These are phyloP conservation scores for Lutraria lutraria DNA, from an alignment of 2,888 invertebrate species.

Conservation along the genomic window DNA sequence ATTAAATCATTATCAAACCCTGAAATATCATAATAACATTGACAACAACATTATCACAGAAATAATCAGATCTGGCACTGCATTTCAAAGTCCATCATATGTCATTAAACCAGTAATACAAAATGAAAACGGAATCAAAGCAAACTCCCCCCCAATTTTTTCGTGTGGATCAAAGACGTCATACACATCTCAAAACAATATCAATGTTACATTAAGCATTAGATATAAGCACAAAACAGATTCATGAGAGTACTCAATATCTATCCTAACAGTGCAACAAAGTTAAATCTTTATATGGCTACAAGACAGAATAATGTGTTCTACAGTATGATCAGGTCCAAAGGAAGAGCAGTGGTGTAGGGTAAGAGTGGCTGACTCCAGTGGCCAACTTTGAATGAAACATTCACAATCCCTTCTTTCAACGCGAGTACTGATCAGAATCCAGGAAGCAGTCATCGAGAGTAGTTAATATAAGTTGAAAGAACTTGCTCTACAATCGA, in stretches of 20 bases:
- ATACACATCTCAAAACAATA: neutral
- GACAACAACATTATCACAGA: neutral
- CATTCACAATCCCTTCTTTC: no score
- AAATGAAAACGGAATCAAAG: neutral
- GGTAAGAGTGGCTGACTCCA: no score
- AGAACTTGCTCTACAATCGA: no score
- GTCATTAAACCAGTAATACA: neutral
- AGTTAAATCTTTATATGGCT: no score
- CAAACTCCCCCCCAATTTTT: neutral
- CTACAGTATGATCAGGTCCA: no score
- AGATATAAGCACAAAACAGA: neutral
- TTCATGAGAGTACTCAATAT: neutral
- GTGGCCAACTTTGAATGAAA: no score
- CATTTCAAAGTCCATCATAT: neutral
- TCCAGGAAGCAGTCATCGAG: no score
- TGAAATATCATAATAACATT: slow-evolving; percentile 63
- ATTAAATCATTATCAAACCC: slow-evolving; percentile 91
- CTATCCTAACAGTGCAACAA: no score
- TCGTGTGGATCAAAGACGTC: neutral
- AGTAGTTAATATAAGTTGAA: no score
- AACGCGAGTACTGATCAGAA: no score
- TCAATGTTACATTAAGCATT: neutral
- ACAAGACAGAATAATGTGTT: no score
- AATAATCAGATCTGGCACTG: neutral
- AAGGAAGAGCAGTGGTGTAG: no score